phyloP scores from a whole-genome alignment of 2,888 invertebrate species.

The Heliothis peltigera region DNA sequence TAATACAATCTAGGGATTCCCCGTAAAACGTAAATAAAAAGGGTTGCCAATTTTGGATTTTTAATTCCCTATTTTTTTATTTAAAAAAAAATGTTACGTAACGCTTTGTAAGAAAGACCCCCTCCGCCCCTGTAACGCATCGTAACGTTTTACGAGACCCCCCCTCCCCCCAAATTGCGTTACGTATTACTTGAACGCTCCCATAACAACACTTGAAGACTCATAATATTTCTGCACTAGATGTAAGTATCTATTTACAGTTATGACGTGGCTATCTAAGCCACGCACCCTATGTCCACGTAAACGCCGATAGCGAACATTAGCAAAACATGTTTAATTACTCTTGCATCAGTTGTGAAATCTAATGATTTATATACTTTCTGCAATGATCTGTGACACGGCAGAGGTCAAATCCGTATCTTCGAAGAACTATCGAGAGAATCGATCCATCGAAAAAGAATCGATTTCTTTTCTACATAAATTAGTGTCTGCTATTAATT shows the following conservation, averaged over 20 bases:
- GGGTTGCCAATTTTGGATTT: no score
- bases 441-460: neutral
- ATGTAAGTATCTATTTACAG: neutral
- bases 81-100: no score
- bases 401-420: constrained; percentile 1
- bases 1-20: no score
- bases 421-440: neutral
- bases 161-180: no score
- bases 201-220: neutral
- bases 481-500: neutral
- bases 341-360: constrained; percentile 1
- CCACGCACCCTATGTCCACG: neutral
- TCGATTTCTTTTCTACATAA: neutral
- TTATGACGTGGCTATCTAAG: neutral
- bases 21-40: no score
- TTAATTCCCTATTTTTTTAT: no score
- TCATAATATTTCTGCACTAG: neutral
- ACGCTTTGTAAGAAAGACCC: no score
- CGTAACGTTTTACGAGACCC: no score
- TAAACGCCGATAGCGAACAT: neutral
- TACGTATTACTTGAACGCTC: no score
- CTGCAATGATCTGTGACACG: neutral
- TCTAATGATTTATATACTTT: neutral
- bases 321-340: constrained; percentile 5
- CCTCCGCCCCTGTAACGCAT: no score